phyloP scores from a whole-genome alignment of 2,888 invertebrate species.

The Andrena marginata region DNA sequence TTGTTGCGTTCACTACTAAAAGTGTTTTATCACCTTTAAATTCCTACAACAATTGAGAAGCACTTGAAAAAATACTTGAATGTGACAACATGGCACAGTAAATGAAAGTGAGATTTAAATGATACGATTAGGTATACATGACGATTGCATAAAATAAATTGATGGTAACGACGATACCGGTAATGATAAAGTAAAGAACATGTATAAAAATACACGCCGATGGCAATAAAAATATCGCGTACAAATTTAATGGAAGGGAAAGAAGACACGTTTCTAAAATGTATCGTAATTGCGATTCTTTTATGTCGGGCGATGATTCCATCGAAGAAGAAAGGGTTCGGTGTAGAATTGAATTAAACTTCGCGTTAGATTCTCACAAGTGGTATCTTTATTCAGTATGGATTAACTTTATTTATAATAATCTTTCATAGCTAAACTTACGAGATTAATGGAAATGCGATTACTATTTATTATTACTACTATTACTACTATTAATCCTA shows the following conservation, averaged over 20 bases:
- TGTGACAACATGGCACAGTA: slow-evolving; percentile 11
- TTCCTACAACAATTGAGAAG: slow-evolving; percentile 21
- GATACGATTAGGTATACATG: slow-evolving; percentile 17
- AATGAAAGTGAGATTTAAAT: slow-evolving; percentile 50
- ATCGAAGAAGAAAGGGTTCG: neutral
- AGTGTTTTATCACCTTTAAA: slow-evolving; percentile 7
- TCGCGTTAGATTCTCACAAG: slow-evolving; percentile 15
- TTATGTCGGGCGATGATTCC: neutral
- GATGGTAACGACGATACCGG: slow-evolving; percentile 22
- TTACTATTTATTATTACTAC: slow-evolving; percentile 1
- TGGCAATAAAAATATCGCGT: slow-evolving; percentile 67
- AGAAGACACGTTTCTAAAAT: slow-evolving; percentile 40
- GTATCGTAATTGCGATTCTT: slow-evolving; percentile 30
- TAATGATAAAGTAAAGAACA: slow-evolving; percentile 37
- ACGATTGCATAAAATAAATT: slow-evolving; percentile 14
- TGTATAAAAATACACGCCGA: slow-evolving; percentile 49
- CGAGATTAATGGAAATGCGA: slow-evolving; percentile 14
- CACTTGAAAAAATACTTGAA: slow-evolving; percentile 23
- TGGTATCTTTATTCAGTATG: slow-evolving; percentile 25
- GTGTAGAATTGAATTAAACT: slow-evolving; percentile 32
- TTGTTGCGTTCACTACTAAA: slow-evolving; percentile 31
- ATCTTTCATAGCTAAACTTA: slow-evolving; percentile 30
- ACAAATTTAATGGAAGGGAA: slow-evolving; percentile 48
- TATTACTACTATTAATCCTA: slow-evolving; percentile 2
- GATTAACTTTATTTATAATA: slow-evolving; percentile 17